Conservation (phyloP, 1,140 invertebrate genomes). For the Holotrichia oblita region DNA sequence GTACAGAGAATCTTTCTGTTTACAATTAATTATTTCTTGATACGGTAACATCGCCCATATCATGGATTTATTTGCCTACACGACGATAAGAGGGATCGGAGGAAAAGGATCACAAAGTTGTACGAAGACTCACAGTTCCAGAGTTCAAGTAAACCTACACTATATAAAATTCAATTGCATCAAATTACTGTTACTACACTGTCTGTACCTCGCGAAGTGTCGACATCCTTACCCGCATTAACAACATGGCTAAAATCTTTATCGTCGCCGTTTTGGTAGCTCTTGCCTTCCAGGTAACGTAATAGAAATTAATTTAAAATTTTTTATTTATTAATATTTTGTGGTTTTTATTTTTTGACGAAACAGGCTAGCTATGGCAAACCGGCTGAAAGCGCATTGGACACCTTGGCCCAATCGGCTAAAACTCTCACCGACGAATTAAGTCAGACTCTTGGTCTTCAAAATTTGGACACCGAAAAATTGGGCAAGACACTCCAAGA, state of each 20-base stretch:
- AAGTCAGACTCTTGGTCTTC: slow-evolving; percentile 46
- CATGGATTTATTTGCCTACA: not conserved
- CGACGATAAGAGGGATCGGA: not conserved
- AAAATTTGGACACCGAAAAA: slow-evolving; percentile 50
- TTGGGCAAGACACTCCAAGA: slow-evolving; percentile 48
- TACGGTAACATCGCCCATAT: not conserved
- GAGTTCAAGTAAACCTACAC: not conserved
- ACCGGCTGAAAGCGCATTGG: slow-evolving; percentile 29
- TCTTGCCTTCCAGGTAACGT: not conserved
- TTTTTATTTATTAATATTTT: not conserved
- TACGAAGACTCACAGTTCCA: not conserved
- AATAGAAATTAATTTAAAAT: no score
- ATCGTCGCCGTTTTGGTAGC: not conserved
- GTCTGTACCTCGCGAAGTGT: not conserved
- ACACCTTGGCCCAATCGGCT: slow-evolving; percentile 49
- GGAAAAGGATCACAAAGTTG: not conserved
- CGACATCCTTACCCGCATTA: not conserved
- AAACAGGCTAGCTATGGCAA: not conserved
- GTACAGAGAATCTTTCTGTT: not conserved
- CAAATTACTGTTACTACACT: not conserved
- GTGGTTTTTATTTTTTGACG: not conserved
- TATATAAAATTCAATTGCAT: slow-evolving; percentile 14
- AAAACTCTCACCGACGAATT: slow-evolving; percentile 50
- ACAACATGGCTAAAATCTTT: not conserved
- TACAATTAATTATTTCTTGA: slow-evolving; percentile 9